A percentile compares a stretch with the other conserved stretches of the same genome.
phyloP scores from a whole-genome alignment of 2,797 vertebrate genomes.

The Tokudaia tokunoshimensis region DNA sequence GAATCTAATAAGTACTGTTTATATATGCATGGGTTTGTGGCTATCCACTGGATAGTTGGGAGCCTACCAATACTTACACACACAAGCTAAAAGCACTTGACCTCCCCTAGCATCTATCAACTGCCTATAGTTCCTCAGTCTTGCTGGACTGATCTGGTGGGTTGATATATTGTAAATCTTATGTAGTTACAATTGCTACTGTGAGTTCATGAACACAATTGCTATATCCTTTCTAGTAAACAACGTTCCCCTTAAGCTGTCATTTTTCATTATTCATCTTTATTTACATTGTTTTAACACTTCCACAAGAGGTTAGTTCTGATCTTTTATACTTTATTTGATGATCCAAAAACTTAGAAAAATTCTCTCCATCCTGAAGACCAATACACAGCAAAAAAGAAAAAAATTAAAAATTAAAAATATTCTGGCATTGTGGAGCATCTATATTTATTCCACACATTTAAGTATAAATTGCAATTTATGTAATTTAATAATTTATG shows the following conservation, averaged over 20 bases:
- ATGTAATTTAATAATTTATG: neutral
- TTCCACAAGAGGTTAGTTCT: neutral
- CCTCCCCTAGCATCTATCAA: neutral
- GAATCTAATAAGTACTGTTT: neutral
- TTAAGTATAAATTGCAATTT: neutral
- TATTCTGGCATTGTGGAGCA: neutral
- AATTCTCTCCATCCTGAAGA: neutral
- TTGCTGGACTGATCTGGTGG: too few relatives aligned
- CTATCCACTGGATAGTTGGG: neutral
- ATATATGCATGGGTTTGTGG: neutral
- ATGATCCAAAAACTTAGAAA: neutral
- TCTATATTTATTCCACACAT: neutral
- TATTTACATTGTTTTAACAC: neutral
- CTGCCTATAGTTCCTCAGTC: neutral
- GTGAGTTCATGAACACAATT: neutral
- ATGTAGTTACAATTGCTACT: neutral
- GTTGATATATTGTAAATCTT: neutral
- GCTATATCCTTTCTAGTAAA: neutral
- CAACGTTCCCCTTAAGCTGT: neutral
- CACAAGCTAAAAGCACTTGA: neutral
- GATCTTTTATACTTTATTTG: neutral
- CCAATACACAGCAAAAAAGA: neutral
- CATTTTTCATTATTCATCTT: neutral
- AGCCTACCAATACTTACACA: neutral
- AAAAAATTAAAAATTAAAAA: neutral